Conservation (phyloP, 2,888 invertebrate genomes). For the Ypsolopha sequella region DNA sequence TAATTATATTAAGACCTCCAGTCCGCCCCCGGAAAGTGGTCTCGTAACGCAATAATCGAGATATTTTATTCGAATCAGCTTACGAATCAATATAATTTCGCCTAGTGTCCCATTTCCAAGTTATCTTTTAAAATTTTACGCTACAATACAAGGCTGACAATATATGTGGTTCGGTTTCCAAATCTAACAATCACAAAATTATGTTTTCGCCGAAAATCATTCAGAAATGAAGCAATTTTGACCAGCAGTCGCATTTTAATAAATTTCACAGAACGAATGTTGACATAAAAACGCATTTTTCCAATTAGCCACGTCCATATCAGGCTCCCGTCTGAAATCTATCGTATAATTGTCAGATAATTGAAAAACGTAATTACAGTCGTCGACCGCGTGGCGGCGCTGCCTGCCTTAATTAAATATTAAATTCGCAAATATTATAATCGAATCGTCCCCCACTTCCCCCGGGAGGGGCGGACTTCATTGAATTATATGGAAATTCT, state of each 20-base stretch:
- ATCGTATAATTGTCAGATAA: constrained; percentile 64
- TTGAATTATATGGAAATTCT: constrained; percentile 69
- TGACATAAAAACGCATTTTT: background rate
- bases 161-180: no score
- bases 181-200: no score
- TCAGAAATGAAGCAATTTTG: no score
- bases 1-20: constrained; percentile 45
- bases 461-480: constrained; percentile 44
- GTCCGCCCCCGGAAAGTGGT: constrained; percentile 19
- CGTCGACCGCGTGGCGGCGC: constrained; percentile 12
- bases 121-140: no score
- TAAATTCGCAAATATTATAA: constrained; percentile 66
- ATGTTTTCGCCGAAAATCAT: no score
- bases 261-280: background rate
- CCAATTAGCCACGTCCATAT: background rate
- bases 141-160: no score
- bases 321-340: constrained; percentile 44
- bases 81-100: no score
- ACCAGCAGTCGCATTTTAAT: constrained; percentile 11
- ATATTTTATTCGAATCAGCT: constrained; percentile 29
- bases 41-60: constrained; percentile 44
- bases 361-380: constrained; percentile 67
- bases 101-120: no score
- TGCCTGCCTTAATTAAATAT: constrained; percentile 68
- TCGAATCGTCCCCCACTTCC: constrained; percentile 36